Base-by-base conservation (phyloP, 37 sponge, comb jelly and placozoan species). In the Agelas oroides region DNA sequence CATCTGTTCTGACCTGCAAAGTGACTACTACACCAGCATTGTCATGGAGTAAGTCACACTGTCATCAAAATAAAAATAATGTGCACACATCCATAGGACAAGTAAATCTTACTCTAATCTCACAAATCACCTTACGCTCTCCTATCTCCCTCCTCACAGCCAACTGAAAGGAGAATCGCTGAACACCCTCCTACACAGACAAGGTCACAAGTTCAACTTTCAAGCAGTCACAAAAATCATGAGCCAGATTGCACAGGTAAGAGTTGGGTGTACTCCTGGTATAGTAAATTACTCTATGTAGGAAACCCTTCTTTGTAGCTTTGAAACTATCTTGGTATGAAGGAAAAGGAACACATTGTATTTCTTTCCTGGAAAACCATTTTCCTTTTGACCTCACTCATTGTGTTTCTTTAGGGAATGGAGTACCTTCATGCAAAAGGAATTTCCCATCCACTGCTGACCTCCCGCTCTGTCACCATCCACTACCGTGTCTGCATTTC, bases 401-500 rank as follows among this genome's bases (percentile, higher is more conserved):
- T n/a, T n/a, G n/a, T n/a, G n/a, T n/a, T n/a, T n/a, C n/a, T 75
- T 19, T 56, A 89, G 89, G 89, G 89, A 11, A 78, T 89, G 79
- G 89, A 76, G 56, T 89, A 89, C 32, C 84, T 89, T 34, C 89
- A 89, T 59, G 89, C 70, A 32, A 83, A 82, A 62, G 84, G 84
- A 25, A 89, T 89, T 24, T 13, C 70, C 27, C 89, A 89, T 31
- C 78, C 84, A 16, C 71, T 77, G 35, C 89, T 89, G 0, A 78
- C 83, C 56, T 89, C 89, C 0, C 56, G 78, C 36, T 59, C 82
- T 31, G 58, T 91, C 68, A 72, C 78, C 56, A 36, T 86, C 72
- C 83, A 91, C 77, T 64, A 82, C 40, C 74, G 92, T 23, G 79
- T 77, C 37, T 89, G 89, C 57, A 89, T 89, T 73, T 83, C 89